Evolutionary conservation across 2,113 vertebrate species (phyloP).

Genomic region (Peromyscus maniculatus): DNA sequence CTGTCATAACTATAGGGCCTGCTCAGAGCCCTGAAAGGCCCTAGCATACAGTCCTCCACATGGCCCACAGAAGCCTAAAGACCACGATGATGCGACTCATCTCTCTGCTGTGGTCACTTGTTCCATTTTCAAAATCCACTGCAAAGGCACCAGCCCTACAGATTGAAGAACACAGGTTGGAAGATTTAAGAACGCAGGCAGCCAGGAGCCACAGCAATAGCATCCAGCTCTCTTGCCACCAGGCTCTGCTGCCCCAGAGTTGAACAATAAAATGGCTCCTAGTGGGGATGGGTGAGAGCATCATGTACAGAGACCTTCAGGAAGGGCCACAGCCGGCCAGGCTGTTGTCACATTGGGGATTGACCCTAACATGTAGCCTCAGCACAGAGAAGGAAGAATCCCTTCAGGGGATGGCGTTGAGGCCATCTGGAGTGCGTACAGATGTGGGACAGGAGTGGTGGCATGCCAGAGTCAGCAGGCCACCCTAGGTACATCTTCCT

Average conservation of each 20-base stretch:
- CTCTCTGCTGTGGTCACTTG: not conserved
- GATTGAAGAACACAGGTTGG: no score
- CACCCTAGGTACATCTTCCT: no score
- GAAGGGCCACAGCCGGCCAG: not conserved
- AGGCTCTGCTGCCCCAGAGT: not conserved
- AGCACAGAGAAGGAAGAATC: accelerated
- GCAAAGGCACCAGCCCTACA: not conserved
- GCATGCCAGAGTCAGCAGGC: not conserved
- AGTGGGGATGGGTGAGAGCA: accelerated
- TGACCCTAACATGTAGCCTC: not conserved
- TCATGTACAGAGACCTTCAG: not conserved
- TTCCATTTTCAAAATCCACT: not conserved
- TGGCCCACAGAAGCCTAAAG: no score
- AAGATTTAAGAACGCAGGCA: not conserved
- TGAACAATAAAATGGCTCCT: not conserved
- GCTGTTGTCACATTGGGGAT: not conserved
- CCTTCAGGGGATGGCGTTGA: not conserved
- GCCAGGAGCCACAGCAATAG: not conserved
- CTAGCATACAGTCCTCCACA: not conserved
- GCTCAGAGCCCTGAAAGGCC: not conserved
- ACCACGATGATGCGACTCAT: accelerated
- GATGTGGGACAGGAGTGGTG: accelerated
- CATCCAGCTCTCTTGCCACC: not conserved
- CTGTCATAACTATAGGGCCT: not conserved
- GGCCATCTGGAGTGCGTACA: accelerated